phyloP scores from a whole-genome alignment of 53 echinoderm and acorn worm species.

The Actinopyga echinites region DNA sequence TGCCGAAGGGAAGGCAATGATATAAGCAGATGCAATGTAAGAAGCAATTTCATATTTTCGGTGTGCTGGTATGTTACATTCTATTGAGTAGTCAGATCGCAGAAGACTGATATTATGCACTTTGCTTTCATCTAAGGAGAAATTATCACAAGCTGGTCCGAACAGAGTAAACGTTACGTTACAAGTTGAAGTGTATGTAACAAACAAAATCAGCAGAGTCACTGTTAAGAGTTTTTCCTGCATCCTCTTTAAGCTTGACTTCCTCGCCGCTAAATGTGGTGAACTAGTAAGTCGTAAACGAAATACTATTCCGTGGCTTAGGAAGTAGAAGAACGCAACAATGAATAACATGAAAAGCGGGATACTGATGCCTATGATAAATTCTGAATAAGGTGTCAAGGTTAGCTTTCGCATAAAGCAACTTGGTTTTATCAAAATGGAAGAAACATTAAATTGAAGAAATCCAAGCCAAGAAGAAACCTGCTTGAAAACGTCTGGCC shows the following conservation, averaged over 20 bases:
- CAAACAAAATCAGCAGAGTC: background rate
- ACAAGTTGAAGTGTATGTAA: no score
- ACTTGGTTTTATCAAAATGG: slow-evolving; percentile 15
- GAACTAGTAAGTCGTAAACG: no score
- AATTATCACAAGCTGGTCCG: no score
- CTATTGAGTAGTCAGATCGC: no score
- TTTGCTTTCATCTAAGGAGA: slow-evolving; percentile 17
- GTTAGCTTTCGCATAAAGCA: background rate
- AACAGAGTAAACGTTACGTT: background rate
- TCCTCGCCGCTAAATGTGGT: no score
- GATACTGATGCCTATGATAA: no score
- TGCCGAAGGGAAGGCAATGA: slow-evolving; percentile 53
- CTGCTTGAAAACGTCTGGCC: background rate
- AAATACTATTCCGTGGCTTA: no score
- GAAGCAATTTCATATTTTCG: slow-evolving; percentile 39
- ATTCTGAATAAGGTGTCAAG: background rate
- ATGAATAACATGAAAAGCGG: no score
- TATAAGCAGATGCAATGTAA: slow-evolving; percentile 43
- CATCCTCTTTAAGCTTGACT: background rate
- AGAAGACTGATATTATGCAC: no score
- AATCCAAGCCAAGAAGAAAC: background rate
- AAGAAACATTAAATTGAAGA: background rate
- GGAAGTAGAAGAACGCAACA: no score
- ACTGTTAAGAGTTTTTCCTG: background rate
- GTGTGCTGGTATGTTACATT: slow-evolving; percentile 42